Conservation (phyloP, 2,888 invertebrate species). For the Pegoplata infirma region DNA sequence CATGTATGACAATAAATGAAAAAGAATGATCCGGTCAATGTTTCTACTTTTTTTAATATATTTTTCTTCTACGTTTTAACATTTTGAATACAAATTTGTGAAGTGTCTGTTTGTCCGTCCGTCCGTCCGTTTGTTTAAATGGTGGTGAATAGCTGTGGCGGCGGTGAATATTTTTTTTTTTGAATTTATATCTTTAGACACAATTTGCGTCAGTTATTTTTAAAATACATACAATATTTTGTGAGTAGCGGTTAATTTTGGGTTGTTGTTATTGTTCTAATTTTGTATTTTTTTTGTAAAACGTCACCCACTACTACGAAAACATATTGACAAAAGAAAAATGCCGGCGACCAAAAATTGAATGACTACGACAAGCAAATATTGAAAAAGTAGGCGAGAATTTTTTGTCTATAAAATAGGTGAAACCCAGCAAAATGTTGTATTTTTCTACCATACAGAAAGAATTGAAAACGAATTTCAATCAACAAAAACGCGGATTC, state of each 20-base stretch:
- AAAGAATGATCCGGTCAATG: conserved; percentile 17
- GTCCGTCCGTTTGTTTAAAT: too few relatives aligned
- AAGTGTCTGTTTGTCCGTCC: too few relatives aligned
- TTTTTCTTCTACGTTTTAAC: neutral
- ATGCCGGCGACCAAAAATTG: too few relatives aligned
- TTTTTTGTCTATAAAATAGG: too few relatives aligned
- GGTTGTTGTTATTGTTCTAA: neutral
- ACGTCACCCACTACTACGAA: neutral
- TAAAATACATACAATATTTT: neutral
- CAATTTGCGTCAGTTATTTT: neutral
- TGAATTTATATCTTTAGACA: too few relatives aligned
- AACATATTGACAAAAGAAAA: too few relatives aligned
- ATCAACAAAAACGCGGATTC: too few relatives aligned
- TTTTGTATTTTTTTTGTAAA: neutral
- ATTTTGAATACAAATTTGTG: neutral
- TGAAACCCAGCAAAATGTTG: too few relatives aligned
- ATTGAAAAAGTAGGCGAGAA: too few relatives aligned
- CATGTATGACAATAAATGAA: conserved; percentile 3
- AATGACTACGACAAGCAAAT: too few relatives aligned
- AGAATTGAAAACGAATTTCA: too few relatives aligned
- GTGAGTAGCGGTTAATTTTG: neutral
- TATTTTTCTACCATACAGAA: too few relatives aligned
- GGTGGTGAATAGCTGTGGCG: neutral
- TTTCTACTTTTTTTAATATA: neutral
- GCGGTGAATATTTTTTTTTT: neutral